Conservation (phyloP, 92 coral and sea anemone genomes). For the Actinernus sp. region DNA sequence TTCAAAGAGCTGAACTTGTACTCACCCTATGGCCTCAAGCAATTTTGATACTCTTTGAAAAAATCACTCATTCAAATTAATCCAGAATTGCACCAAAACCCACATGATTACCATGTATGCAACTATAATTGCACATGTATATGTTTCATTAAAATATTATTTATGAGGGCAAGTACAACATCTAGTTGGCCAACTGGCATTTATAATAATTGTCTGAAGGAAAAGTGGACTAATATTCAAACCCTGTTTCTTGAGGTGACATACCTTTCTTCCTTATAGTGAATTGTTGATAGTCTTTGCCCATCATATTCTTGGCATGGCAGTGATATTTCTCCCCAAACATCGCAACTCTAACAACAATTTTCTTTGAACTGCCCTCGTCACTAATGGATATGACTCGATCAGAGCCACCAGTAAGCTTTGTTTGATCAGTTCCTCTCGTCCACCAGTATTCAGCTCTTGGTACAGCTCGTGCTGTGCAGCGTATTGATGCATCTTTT, state of each 20-base stretch:
- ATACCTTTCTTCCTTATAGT: conserved; percentile 83
- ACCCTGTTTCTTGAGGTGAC: conserved; percentile 43
- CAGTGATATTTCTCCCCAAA: conserved; percentile 74
- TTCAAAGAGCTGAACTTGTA: too few species aligned
- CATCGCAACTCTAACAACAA: conserved; percentile 19
- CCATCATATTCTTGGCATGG: conserved; percentile 74
- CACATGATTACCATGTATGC: too few species aligned
- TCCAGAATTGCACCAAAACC: too few species aligned
- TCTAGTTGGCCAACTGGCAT: conserved; percentile 17
- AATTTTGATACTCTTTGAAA: too few species aligned
- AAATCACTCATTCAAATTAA: too few species aligned
- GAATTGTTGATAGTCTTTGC: conserved; percentile 63
- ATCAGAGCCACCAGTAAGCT: neutral
- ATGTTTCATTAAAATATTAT: too few species aligned
- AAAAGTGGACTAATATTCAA: conserved; percentile 39
- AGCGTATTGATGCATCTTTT: conserved; percentile 22
- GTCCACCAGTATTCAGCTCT: conserved; percentile 45
- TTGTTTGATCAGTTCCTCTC: conserved; percentile 13
- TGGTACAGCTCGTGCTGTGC: conserved; percentile 48
- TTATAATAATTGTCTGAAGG: conserved; percentile 66
- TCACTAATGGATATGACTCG: conserved; percentile 15
- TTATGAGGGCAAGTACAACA: too few species aligned
- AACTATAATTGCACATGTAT: too few species aligned
- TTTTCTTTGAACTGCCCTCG: neutral
- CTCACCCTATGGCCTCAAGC: too few species aligned